Conservation (phyloP, 2,888 invertebrate genomes). For the Mylabris sibirica region DNA sequence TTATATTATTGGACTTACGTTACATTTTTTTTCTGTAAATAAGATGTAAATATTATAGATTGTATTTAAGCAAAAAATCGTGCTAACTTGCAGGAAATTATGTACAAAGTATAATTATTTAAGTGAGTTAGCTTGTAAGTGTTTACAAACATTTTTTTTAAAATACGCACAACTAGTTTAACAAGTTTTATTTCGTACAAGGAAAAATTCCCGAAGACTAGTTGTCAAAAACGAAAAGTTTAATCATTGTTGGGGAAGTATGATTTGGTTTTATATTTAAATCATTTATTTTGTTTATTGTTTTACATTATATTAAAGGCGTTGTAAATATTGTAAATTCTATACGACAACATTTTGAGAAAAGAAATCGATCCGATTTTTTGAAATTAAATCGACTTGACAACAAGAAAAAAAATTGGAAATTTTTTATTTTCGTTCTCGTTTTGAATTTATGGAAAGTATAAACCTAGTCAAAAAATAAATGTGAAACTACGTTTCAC, state of each 20-base stretch:
- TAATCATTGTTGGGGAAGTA: conserved; percentile 44
- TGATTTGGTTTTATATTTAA: conserved; percentile 41
- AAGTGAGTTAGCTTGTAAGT: conserved; percentile 39
- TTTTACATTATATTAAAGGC: conserved; percentile 32
- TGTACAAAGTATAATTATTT: conserved; percentile 48
- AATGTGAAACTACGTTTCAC: conserved; percentile 60
- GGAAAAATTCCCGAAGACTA: conserved; percentile 30
- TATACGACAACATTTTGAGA: conserved; percentile 38
- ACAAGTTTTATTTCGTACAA: conserved; percentile 32
- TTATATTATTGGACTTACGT: conserved; percentile 36
- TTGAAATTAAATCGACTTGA: conserved; percentile 20
- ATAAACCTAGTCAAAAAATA: conserved; percentile 59
- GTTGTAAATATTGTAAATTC: conserved; percentile 60
- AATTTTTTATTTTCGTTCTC: not conserved
- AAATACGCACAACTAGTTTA: conserved; percentile 37
- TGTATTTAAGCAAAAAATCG: conserved; percentile 35
- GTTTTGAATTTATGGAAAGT: conserved; percentile 51
- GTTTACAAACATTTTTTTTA: conserved; percentile 42
- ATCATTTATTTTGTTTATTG: conserved; percentile 27
- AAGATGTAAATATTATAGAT: conserved; percentile 35
- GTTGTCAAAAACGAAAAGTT: conserved; percentile 46
- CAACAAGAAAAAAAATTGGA: not conserved
- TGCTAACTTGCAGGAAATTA: conserved; percentile 38
- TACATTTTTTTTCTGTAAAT: conserved; percentile 44
- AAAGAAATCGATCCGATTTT: conserved; percentile 44